These are phyloP conservation scores for Tympanoctomys barrerae DNA, from an alignment of 2,797 vertebrate species.

Conservation along the genomic window DNA sequence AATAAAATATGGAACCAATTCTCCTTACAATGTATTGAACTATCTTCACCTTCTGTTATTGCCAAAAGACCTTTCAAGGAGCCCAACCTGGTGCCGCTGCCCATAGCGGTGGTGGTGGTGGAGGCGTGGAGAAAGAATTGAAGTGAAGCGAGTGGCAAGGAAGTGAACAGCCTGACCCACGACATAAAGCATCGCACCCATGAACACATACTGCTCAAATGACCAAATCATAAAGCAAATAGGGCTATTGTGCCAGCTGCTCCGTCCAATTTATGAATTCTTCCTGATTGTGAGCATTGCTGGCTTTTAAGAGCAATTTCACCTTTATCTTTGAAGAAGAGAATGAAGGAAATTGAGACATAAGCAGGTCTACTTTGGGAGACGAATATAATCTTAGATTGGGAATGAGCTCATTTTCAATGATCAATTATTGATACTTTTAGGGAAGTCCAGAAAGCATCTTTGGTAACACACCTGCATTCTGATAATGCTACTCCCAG, in stretches of 20 bases:
- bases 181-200: not conserved
- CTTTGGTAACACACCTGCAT: not conserved
- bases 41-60: slow-evolving; percentile 58
- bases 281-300: not conserved
- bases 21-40: slow-evolving; percentile 58
- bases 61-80: slow-evolving; percentile 62
- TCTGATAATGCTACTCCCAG: not conserved
- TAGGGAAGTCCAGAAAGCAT: not conserved
- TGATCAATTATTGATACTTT: not conserved
- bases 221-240: not conserved
- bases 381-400: not conserved
- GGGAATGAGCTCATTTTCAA: not conserved
- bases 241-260: not conserved
- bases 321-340: not conserved
- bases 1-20: slow-evolving; percentile 67
- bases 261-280: not conserved
- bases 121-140: not conserved
- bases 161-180: slow-evolving; percentile 10
- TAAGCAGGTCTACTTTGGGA: not conserved
- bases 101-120: not conserved
- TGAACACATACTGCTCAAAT: not conserved
- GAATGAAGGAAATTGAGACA: not conserved
- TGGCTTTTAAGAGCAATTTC: not conserved
- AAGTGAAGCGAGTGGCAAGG: not conserved
- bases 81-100: not conserved